phyloP scores from a whole-genome alignment of 2,113 vertebrate genomes.

The Varanus komodoensis region DNA sequence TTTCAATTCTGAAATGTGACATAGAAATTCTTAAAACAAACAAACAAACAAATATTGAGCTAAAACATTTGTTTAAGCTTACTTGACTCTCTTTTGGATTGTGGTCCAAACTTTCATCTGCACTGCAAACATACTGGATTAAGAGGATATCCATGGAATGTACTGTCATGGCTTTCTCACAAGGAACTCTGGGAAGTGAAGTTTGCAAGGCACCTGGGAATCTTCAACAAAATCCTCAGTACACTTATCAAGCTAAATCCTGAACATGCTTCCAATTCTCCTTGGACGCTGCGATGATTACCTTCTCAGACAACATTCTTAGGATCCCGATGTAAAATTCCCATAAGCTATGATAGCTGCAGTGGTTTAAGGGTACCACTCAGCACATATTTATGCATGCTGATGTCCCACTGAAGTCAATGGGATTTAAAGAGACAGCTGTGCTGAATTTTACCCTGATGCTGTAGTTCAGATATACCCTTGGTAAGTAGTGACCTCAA shows the following conservation, averaged over 20 bases:
- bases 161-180: background rate
- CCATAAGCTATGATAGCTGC: background rate
- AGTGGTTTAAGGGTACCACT: background rate
- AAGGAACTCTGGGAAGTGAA: background rate
- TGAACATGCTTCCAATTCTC: background rate
- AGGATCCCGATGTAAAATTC: background rate
- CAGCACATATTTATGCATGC: background rate
- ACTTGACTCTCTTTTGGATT: background rate
- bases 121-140: background rate
- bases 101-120: background rate
- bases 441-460: background rate
- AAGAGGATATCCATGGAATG: background rate
- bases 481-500: slow-evolving; percentile 53
- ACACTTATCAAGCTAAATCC: background rate
- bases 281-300: background rate
- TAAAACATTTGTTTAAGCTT: background rate
- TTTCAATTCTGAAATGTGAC: background rate
- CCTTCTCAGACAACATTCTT: background rate
- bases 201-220: background rate
- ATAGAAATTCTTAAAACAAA: background rate
- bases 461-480: background rate
- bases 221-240: background rate
- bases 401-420: background rate
- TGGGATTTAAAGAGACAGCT: background rate
- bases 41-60: background rate